phyloP scores from a whole-genome alignment of 2,113 vertebrate species.

The Prochilodus magdalenae region DNA sequence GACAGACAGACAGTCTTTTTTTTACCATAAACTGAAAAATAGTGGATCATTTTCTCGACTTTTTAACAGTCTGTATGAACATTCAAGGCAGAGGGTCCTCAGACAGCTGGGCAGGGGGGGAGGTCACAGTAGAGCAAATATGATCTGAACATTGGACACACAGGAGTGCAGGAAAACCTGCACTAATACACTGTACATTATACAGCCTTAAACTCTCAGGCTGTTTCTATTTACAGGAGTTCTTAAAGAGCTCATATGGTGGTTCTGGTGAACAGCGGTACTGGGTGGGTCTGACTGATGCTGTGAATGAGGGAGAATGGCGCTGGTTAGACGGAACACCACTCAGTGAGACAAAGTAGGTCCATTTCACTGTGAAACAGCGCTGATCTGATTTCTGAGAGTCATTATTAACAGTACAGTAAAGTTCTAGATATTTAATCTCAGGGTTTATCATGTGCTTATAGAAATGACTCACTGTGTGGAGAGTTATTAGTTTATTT shows the following conservation, averaged over 20 bases:
- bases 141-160: too few species aligned
- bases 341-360: background rate
- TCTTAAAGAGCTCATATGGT: background rate
- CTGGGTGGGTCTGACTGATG: constrained; percentile 10
- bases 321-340: background rate
- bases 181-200: too few species aligned
- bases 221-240: background rate
- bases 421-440: background rate
- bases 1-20: too few species aligned
- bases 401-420: background rate
- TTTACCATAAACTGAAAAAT: too few species aligned
- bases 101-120: too few species aligned
- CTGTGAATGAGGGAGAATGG: constrained; percentile 1
- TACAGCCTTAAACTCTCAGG: background rate
- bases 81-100: too few species aligned
- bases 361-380: background rate
- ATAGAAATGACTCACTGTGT: background rate
- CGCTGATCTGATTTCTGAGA: background rate
- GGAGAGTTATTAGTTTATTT: background rate
- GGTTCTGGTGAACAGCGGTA: background rate
- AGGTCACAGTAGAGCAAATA: too few species aligned
- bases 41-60: too few species aligned
- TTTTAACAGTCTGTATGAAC: too few species aligned
- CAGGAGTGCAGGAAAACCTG: too few species aligned
- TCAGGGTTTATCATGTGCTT: background rate